Percentiles rank a stretch among this genome's conserved stretches.
phyloP scores from a whole-genome alignment of 2,797 vertebrate genomes.

The Psittacula echo region DNA sequence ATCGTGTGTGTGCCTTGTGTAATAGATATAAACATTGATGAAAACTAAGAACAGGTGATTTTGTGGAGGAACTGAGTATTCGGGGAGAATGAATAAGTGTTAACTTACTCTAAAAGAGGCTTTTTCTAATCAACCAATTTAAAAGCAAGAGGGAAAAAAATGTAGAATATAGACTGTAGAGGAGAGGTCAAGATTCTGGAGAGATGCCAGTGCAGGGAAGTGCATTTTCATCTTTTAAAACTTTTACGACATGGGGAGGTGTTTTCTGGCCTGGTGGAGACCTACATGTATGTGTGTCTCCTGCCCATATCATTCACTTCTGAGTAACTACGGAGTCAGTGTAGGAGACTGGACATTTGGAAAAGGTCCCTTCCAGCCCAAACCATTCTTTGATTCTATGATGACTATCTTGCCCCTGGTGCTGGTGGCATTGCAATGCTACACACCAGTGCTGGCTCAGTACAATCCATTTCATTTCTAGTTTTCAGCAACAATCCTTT shows the following conservation, averaged over 20 bases:
- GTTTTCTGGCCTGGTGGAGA: neutral
- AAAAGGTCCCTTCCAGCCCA: neutral
- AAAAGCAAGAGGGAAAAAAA: neutral
- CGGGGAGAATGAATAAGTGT: neutral
- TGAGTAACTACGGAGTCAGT: neutral
- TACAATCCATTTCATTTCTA: neutral
- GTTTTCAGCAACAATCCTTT: neutral
- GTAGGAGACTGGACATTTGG: neutral
- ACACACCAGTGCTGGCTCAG: no score
- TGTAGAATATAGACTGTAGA: neutral
- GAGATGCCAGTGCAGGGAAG: neutral
- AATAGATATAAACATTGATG: neutral
- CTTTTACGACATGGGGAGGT: neutral
- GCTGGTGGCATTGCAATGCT: neutral
- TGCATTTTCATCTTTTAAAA: neutral
- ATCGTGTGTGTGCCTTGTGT: neutral
- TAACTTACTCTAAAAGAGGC: neutral
- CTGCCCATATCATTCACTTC: neutral
- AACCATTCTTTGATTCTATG: neutral
- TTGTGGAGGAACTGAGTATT: neutral
- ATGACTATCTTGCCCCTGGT: neutral
- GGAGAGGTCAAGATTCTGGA: neutral
- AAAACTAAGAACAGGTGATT: neutral
- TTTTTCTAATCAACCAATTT: neutral
- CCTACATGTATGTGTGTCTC: fast-evolving